These are phyloP conservation scores for Acanthornis magna DNA, from an alignment of 2,797 vertebrate genomes.

Conservation along the genomic window DNA sequence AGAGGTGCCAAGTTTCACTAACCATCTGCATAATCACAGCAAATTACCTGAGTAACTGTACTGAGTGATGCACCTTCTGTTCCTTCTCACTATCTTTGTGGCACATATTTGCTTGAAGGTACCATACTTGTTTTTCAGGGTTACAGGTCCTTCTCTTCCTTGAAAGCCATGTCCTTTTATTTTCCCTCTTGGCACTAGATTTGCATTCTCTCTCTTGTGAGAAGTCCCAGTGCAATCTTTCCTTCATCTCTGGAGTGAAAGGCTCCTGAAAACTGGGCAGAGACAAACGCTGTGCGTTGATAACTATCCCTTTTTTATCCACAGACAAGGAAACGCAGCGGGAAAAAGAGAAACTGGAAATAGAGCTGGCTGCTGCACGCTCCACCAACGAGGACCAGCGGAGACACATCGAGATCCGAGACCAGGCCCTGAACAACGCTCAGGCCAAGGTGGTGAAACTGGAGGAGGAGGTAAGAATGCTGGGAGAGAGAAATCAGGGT, in stretches of 20 bases:
- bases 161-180: background rate
- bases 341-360: constrained; percentile 96
- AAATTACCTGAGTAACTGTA: constrained; percentile 36
- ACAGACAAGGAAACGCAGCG: constrained; percentile 91
- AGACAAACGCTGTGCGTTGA: background rate
- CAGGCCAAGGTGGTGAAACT: constrained; percentile 98
- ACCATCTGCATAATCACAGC: constrained; percentile 33
- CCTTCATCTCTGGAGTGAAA: background rate
- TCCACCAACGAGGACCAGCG: constrained; percentile 95
- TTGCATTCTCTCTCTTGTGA: background rate
- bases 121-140: constrained; percentile 11
- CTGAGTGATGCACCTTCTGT: background rate
- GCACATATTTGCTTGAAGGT: background rate
- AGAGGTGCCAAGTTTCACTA: constrained; percentile 37
- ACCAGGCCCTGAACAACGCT: constrained; percentile 95
- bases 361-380: constrained; percentile 86
- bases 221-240: background rate
- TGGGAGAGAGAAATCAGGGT: background rate
- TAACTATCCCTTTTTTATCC: background rate
- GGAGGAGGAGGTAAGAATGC: constrained; percentile 90
- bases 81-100: background rate
- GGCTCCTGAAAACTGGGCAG: background rate
- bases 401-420: constrained; percentile 95
- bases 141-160: constrained; percentile 5
- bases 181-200: background rate